These are phyloP conservation scores for Aphyosemion australe DNA, from an alignment of 2,113 vertebrate genomes.

Conservation along the genomic window DNA sequence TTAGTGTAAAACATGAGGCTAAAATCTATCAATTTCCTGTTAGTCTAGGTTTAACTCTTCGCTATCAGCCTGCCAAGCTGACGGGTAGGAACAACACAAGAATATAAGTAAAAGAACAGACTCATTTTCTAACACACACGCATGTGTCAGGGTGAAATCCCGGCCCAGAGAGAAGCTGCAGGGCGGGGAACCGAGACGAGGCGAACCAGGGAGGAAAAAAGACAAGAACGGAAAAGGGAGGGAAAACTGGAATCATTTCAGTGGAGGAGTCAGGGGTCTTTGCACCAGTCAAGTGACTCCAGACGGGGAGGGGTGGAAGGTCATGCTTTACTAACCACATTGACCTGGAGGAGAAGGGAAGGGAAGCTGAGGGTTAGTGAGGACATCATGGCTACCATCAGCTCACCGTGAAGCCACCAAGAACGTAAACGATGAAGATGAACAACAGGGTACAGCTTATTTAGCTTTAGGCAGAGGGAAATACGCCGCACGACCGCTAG, in stretches of 20 bases:
- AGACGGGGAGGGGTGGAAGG: slow-evolving; percentile 31
- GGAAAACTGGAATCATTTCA: slow-evolving; percentile 51
- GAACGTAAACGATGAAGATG: no score
- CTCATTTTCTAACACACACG: no score
- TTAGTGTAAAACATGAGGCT: no score
- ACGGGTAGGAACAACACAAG: no score
- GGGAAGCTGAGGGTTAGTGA: slow-evolving; percentile 34
- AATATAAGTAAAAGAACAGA: no score
- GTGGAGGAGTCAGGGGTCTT: slow-evolving; percentile 56
- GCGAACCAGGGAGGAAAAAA: slow-evolving; percentile 22
- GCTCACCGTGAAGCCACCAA: background rate
- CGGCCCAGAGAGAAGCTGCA: background rate
- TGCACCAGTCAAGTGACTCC: slow-evolving; percentile 69
- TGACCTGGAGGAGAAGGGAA: slow-evolving; percentile 60
- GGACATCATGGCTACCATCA: slow-evolving; percentile 32
- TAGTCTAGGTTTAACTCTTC: no score
- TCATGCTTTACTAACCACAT: slow-evolving; percentile 76
- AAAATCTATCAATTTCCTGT: no score
- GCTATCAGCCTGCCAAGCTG: no score
- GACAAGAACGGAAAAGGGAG: slow-evolving; percentile 24
- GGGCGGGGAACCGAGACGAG: background rate
- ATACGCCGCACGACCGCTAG: no score
- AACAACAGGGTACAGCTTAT: no score
- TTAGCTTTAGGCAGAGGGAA: no score
- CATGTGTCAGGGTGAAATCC: no score